phyloP scores from a whole-genome alignment of 2,888 invertebrate genomes.

The Thalpophila matura region DNA sequence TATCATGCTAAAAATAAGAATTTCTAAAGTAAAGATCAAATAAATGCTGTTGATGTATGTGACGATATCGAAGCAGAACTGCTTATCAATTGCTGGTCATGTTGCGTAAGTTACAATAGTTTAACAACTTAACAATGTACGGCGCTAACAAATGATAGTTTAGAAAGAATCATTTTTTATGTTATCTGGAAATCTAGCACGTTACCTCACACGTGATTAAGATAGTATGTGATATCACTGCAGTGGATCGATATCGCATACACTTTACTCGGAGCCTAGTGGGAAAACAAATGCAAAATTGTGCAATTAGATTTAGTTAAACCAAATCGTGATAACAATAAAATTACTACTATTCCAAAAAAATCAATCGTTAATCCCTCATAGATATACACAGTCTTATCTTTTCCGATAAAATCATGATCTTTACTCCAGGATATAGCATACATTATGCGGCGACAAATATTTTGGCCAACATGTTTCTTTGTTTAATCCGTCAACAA shows the following conservation, averaged over 20 bases:
- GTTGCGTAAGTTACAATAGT: background rate
- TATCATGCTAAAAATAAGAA: constrained; percentile 26
- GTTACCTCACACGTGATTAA: constrained; percentile 20
- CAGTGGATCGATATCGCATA: constrained; percentile 3
- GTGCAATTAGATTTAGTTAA: background rate
- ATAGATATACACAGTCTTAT: constrained; percentile 43
- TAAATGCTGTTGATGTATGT: constrained; percentile 13
- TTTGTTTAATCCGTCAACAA: constrained; percentile 6
- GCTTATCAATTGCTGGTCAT: constrained; percentile 9
- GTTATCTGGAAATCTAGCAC: constrained; percentile 13
- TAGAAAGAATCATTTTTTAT: background rate
- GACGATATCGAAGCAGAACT: background rate
- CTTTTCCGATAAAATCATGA: constrained; percentile 32
- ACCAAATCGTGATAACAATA: background rate
- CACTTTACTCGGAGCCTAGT: background rate
- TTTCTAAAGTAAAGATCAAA: constrained; percentile 29
- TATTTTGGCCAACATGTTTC: background rate
- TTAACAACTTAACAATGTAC: background rate
- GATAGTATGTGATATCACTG: constrained; percentile 13
- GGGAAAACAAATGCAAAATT: background rate
- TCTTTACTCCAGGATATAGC: constrained; percentile 50
- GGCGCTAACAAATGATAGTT: background rate
- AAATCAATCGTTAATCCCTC: constrained; percentile 27
- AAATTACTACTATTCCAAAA: constrained; percentile 17
- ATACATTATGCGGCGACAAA: background rate